phyloP scores from a whole-genome alignment of 2,888 invertebrate species.

The Drosophila pegasa region DNA sequence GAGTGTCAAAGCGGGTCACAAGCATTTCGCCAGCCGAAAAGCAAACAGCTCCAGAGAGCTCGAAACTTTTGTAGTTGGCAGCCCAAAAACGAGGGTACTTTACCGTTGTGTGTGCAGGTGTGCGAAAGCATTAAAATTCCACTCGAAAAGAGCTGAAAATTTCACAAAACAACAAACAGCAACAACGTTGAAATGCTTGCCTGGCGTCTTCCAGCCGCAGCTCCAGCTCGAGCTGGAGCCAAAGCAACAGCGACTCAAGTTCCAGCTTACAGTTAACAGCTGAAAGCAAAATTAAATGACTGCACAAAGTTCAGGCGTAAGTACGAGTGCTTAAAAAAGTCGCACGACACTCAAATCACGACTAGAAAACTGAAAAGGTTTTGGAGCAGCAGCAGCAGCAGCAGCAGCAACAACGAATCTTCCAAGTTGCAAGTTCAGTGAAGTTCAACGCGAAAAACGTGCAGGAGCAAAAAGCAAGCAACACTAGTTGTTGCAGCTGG shows the following conservation, averaged over 20 bases:
- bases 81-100: constrained; percentile 77
- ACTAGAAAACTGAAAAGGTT: constrained; percentile 70
- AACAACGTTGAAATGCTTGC: constrained; percentile 36
- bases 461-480: constrained; percentile 71
- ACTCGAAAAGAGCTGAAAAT: constrained; percentile 65
- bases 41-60: constrained; percentile 43
- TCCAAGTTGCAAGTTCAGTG: constrained; percentile 76
- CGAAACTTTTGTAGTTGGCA: constrained; percentile 57
- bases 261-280: constrained; percentile 61
- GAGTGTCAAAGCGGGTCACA: constrained; percentile 36
- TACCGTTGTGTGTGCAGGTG: constrained; percentile 77
- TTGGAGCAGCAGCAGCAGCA: constrained; percentile 44
- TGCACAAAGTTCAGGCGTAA: constrained; percentile 76
- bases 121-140: constrained; percentile 81
- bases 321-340: constrained; percentile 65
- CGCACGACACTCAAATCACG: constrained; percentile 80
- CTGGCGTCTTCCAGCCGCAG: constrained; percentile 48
- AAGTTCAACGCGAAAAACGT: constrained; percentile 81
- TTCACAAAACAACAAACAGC: constrained; percentile 54
- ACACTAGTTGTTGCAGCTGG: constrained; percentile 42
- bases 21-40: constrained; percentile 55
- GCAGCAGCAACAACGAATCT: constrained; percentile 33
- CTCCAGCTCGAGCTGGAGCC: constrained; percentile 16
- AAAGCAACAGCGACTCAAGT: constrained; percentile 44
- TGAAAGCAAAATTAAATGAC: constrained; percentile 76